These are phyloP conservation scores for Erythrolamprus reginae DNA, from an alignment of 2,113 vertebrate species.

Conservation along the genomic window DNA sequence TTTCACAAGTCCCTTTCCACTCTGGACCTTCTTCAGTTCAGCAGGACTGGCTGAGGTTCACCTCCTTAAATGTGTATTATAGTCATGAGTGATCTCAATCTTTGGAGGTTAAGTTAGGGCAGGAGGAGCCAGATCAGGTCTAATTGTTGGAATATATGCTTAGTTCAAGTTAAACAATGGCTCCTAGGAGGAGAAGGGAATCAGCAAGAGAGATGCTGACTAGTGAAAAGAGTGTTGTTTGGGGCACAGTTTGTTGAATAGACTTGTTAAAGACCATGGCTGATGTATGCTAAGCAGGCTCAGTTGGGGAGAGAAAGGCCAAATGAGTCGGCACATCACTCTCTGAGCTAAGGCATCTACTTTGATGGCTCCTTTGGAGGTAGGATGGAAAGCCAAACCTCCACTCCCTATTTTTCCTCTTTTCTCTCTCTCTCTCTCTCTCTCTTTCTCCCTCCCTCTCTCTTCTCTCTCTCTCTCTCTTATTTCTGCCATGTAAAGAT, in stretches of 20 bases:
- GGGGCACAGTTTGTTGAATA: conserved; percentile 80
- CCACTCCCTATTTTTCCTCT: conserved; percentile 61
- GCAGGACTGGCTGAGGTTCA: conserved; percentile 19
- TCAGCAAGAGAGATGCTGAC: conserved; percentile 73
- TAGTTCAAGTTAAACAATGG: conserved; percentile 77
- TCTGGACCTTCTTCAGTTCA: not conserved
- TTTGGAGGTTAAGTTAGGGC: conserved; percentile 68
- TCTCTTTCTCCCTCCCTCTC: conserved; percentile 55
- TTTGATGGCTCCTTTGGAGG: conserved; percentile 82
- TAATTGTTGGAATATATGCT: conserved; percentile 73
- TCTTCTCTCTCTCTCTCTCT: conserved; percentile 21
- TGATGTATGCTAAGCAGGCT: conserved; percentile 86
- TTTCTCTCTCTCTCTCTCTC: not conserved
- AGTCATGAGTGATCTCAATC: conserved; percentile 71
- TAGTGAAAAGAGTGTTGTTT: conserved; percentile 80
- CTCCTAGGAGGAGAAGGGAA: conserved; percentile 63
- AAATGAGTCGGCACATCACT: conserved; percentile 76
- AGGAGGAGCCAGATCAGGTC: conserved; percentile 61
- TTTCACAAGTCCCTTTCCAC: conserved; percentile 10
- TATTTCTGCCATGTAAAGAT: conserved; percentile 98
- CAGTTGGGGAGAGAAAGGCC: conserved; percentile 72
- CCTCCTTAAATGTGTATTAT: conserved; percentile 40
- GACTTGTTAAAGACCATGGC: conserved; percentile 90
- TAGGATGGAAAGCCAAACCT: conserved; percentile 79
- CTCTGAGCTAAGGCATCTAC: conserved; percentile 73